Conservation (phyloP, 1,140 invertebrate genomes). For the Orius laevigatus region DNA sequence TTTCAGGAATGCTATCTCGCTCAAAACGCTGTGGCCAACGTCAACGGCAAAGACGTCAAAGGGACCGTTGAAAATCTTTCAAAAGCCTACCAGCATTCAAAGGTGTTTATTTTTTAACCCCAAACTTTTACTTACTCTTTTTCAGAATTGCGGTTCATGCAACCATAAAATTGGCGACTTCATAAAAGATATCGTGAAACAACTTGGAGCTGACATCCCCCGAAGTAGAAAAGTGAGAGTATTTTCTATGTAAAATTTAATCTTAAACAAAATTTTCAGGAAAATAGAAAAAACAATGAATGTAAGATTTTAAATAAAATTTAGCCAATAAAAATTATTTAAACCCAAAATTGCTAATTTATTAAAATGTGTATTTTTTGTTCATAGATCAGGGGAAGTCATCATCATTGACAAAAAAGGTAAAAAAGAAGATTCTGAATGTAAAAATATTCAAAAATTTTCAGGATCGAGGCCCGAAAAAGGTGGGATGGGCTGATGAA, state of each 20-base stretch:
- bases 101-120: conserved; percentile 3
- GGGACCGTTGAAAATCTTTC: conserved; percentile 9
- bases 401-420: no score
- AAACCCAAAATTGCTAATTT: neutral
- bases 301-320: neutral
- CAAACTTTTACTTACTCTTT: neutral
- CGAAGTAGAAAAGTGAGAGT: neutral
- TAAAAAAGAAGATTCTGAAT: no score
- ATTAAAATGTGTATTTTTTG: neutral
- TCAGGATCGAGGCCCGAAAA: neutral
- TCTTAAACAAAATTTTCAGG: neutral
- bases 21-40: conserved; percentile 4
- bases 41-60: conserved; percentile 10
- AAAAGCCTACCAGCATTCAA: conserved; percentile 15
- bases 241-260: neutral
- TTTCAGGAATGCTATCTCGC: conserved; percentile 13
- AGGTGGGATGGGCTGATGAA: neutral
- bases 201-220: conserved; percentile 7
- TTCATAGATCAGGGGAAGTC: no score
- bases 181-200: conserved; percentile 11
- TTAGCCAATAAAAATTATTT: neutral
- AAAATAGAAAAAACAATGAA: neutral
- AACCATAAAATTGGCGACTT: conserved; percentile 11
- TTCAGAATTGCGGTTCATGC: conserved; percentile 12
- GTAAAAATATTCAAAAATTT: no score